Conservation (phyloP, 2,113 vertebrate genomes). For the Catharus bicknelli region DNA sequence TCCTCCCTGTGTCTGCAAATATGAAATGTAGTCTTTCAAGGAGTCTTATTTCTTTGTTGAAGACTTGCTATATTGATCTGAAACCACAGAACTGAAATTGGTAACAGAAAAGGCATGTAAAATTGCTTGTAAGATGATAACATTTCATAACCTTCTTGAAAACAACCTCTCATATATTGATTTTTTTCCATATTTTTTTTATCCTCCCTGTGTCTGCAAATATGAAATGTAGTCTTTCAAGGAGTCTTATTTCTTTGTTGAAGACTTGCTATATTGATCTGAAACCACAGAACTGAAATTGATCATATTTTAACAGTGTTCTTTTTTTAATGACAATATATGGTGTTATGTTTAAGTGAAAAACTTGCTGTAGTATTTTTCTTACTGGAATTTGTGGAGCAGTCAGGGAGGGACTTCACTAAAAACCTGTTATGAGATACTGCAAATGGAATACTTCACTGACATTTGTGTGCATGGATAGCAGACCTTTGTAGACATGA, state of each 20-base stretch:
- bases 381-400: neutral
- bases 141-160: no score
- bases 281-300: constrained; percentile 39
- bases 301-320: constrained; percentile 32
- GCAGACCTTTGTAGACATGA: neutral
- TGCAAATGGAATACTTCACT: neutral
- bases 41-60: constrained; percentile 46
- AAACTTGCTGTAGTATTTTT: constrained; percentile 8
- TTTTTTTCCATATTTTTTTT: neutral
- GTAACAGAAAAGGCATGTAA: no score
- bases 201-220: neutral
- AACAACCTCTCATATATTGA: no score
- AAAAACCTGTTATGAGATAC: neutral
- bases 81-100: constrained; percentile 36
- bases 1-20: neutral
- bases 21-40: constrained; percentile 46
- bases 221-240: constrained; percentile 47
- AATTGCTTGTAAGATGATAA: no score
- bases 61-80: constrained; percentile 60
- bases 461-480: neutral
- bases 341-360: neutral
- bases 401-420: neutral
- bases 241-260: constrained; percentile 40
- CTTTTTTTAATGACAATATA: constrained; percentile 22
- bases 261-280: constrained; percentile 62